Percentiles rank a stretch among this genome's conserved stretches.
These are phyloP conservation scores for Cephus nigrinus DNA, from an alignment of 2,888 invertebrate genomes.

Conservation along the genomic window DNA sequence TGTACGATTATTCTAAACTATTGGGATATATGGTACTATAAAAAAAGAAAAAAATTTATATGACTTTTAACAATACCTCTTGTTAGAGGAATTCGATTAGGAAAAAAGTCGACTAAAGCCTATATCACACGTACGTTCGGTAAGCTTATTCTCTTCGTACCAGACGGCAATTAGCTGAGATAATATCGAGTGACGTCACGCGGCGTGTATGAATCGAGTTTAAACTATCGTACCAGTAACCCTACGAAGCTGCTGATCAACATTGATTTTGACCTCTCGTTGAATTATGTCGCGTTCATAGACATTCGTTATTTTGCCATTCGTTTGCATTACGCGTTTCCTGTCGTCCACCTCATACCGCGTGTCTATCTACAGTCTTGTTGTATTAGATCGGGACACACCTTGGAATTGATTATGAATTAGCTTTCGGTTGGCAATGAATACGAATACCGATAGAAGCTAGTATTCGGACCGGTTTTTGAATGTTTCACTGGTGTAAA, in stretches of 20 bases:
- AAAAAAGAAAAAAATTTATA: not conserved
- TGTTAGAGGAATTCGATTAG: not conserved
- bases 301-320: slow-evolving; percentile 8
- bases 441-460: slow-evolving; percentile 18
- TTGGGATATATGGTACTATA: not conserved
- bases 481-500: not conserved
- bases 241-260: not conserved
- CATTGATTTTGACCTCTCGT: not conserved
- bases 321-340: slow-evolving; percentile 40
- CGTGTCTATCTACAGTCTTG: slow-evolving; percentile 20
- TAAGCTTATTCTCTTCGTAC: not conserved
- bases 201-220: not conserved
- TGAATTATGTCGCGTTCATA: not conserved
- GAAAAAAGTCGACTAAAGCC: not conserved
- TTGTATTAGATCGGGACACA: slow-evolving; percentile 20
- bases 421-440: slow-evolving; percentile 18
- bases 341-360: slow-evolving; percentile 29
- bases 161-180: not conserved
- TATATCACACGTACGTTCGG: not conserved
- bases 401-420: slow-evolving; percentile 35
- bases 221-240: not conserved
- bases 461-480: not conserved
- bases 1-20: not conserved
- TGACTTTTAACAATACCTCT: not conserved
- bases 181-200: not conserved